phyloP scores from a whole-genome alignment of 2,888 invertebrate genomes.

The Catocala sponsa region DNA sequence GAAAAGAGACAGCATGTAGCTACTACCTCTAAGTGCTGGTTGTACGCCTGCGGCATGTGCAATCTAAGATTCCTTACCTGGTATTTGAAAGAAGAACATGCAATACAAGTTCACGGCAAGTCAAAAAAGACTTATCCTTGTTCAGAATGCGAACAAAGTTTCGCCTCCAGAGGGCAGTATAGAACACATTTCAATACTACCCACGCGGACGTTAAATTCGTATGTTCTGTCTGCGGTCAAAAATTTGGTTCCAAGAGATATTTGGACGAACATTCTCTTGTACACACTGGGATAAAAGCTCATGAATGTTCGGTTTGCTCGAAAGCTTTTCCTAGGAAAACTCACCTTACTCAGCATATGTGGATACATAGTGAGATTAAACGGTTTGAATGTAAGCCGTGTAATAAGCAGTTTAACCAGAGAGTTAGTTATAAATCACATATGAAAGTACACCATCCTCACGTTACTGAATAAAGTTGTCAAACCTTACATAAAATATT shows the following conservation, averaged over 20 bases:
- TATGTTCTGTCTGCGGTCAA: constrained; percentile 71
- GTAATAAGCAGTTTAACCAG: constrained; percentile 79
- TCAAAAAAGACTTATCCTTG: not conserved
- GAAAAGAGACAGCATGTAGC: not conserved
- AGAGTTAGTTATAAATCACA: constrained; percentile 76
- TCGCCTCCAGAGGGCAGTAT: constrained; percentile 66
- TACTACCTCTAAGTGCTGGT: not conserved
- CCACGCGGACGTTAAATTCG: constrained; percentile 72
- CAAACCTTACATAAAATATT: too few species aligned
- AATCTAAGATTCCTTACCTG: not conserved
- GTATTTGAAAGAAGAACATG: not conserved
- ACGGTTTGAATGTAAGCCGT: constrained; percentile 72
- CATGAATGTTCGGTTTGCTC: constrained; percentile 82
- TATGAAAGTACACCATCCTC: constrained; percentile 77
- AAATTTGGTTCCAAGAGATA: constrained; percentile 70
- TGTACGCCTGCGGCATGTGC: not conserved
- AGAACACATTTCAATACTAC: constrained; percentile 69
- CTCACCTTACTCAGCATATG: constrained; percentile 76
- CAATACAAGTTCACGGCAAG: not conserved
- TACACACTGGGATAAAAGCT: constrained; percentile 79
- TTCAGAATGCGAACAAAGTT: constrained; percentile 51
- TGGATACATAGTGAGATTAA: constrained; percentile 79
- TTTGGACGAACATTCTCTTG: constrained; percentile 77
- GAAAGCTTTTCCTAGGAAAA: constrained; percentile 75
- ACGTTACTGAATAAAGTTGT: constrained; percentile 33